phyloP scores from a whole-genome alignment of 53 echinoderm and acorn worm genomes.

The Mesocentrotus franciscanus region DNA sequence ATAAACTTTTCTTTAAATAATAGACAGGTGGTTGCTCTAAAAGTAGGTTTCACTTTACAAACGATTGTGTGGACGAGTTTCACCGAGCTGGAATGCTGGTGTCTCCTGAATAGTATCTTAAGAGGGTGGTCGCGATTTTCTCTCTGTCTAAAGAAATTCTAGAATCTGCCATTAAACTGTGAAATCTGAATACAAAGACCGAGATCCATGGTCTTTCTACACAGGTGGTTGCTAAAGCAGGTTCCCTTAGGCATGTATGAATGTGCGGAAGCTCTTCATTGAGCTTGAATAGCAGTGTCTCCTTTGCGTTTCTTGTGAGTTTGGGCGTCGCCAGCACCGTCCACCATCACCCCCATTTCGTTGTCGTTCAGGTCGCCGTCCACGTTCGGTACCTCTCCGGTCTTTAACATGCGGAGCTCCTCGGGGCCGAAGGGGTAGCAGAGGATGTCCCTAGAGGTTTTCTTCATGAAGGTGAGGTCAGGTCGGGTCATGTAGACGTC shows the following conservation, averaged over 20 bases:
- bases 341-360: neutral
- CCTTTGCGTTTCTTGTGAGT: slow-evolving; percentile 3
- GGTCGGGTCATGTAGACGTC: slow-evolving; percentile 86
- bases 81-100: neutral
- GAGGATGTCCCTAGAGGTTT: slow-evolving; percentile 57
- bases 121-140: no score
- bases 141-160: no score
- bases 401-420: slow-evolving; percentile 61
- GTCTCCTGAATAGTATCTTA: no score
- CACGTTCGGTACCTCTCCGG: neutral
- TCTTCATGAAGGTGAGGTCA: slow-evolving; percentile 65
- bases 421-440: slow-evolving; percentile 64
- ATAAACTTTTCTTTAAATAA: no score
- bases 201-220: neutral
- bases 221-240: no score
- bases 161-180: no score
- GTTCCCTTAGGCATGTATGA: neutral
- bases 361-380: slow-evolving; percentile 20
- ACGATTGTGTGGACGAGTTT: neutral
- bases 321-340: neutral
- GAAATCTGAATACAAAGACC: no score
- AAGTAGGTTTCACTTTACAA: no score
- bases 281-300: neutral
- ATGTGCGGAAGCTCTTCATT: neutral
- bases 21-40: no score